phyloP scores from a whole-genome alignment of 2,113 vertebrate species.

The Balaeniceps rex region DNA sequence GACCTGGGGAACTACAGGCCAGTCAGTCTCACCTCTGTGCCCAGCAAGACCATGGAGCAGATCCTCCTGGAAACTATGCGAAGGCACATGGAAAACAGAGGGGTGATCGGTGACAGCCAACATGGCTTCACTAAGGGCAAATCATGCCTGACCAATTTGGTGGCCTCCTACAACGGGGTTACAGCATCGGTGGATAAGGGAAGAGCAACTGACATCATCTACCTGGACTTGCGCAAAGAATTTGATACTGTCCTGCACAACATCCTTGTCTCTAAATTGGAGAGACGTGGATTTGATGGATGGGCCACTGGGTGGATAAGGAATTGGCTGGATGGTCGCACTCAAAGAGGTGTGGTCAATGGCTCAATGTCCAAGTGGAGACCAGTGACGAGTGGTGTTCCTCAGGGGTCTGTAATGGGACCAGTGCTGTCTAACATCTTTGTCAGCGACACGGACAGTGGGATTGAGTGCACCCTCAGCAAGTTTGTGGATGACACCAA shows the following conservation, averaged over 20 bases:
- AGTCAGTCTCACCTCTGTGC: no score
- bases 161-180: background rate
- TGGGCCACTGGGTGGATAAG: background rate
- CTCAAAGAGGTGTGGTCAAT: background rate
- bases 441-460: background rate
- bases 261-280: background rate
- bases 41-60: background rate
- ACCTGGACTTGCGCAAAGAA: background rate
- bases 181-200: background rate
- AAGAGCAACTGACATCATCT: background rate
- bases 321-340: background rate
- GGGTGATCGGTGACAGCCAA: background rate
- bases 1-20: background rate
- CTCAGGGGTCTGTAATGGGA: background rate
- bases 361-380: background rate
- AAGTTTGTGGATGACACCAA: background rate
- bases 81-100: background rate
- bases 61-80: no score
- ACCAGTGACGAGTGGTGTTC: background rate
- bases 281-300: background rate
- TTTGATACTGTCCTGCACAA: background rate
- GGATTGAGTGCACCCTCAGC: background rate
- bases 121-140: background rate
- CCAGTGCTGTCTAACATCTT: no score
- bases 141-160: background rate